Conservation (phyloP, 64 coral and sea anemone genomes). For the Actinia tenebrosa region DNA sequence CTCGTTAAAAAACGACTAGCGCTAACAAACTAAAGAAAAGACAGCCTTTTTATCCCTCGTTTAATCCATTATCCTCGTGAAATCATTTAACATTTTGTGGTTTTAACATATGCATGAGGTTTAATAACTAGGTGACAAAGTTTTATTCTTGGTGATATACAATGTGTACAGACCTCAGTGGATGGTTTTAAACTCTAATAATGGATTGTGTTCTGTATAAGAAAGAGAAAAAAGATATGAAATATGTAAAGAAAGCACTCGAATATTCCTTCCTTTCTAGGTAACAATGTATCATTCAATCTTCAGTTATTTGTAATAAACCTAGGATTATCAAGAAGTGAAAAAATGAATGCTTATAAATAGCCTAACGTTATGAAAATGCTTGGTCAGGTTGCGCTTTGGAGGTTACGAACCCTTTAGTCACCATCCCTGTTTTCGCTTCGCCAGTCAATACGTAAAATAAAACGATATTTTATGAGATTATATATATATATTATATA, state of each 20-base stretch:
- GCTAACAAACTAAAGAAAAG: no score
- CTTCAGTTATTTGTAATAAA: not conserved
- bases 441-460: not conserved
- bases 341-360: not conserved
- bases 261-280: not conserved
- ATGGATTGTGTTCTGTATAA: not conserved
- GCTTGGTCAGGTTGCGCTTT: not conserved
- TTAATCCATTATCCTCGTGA: no score
- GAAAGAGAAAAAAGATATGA: not conserved
- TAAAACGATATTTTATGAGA: conserved; percentile 4
- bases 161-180: not conserved
- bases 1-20: no score
- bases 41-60: no score
- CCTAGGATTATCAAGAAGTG: not conserved
- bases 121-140: not conserved
- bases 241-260: not conserved
- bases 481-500: not conserved
- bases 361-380: not conserved
- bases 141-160: not conserved
- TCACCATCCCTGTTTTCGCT: not conserved
- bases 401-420: not conserved
- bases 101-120: not conserved
- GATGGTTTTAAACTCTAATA: not conserved
- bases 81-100: no score
- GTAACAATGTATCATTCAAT: not conserved